phyloP scores from a whole-genome alignment of 2,113 vertebrate species.

The Pogona vitticeps region DNA sequence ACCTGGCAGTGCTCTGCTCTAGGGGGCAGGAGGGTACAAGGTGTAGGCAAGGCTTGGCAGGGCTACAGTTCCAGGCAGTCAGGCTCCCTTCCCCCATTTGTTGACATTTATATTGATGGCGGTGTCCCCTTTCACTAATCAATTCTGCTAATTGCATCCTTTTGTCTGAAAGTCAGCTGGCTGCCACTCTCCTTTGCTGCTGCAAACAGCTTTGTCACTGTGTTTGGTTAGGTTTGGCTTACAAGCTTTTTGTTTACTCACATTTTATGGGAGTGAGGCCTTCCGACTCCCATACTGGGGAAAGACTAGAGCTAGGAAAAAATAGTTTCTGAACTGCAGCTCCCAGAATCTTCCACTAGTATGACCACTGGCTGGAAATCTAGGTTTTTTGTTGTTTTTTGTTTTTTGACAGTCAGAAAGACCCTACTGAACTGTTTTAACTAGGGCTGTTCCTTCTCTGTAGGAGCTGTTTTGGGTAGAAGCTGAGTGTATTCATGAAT shows the following conservation, averaged over 20 bases:
- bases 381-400: neutral
- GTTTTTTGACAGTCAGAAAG: neutral
- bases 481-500: neutral
- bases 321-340: neutral
- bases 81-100: neutral
- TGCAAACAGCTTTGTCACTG: neutral
- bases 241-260: neutral
- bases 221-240: neutral
- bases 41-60: neutral
- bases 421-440: neutral
- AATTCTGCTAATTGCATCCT: slow-evolving; percentile 2
- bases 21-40: neutral
- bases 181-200: neutral
- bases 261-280: neutral
- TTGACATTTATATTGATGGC: slow-evolving; percentile 12
- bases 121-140: slow-evolving; percentile 13
- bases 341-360: neutral
- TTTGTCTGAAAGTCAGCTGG: neutral
- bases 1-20: neutral
- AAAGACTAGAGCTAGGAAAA: no score
- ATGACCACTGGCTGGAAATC: no score
- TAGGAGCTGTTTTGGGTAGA: neutral
- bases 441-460: neutral
- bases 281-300: neutral
- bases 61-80: neutral